These are phyloP conservation scores for Macrobrachium nipponense DNA, from an alignment of 1,140 invertebrate species.

Conservation along the genomic window DNA sequence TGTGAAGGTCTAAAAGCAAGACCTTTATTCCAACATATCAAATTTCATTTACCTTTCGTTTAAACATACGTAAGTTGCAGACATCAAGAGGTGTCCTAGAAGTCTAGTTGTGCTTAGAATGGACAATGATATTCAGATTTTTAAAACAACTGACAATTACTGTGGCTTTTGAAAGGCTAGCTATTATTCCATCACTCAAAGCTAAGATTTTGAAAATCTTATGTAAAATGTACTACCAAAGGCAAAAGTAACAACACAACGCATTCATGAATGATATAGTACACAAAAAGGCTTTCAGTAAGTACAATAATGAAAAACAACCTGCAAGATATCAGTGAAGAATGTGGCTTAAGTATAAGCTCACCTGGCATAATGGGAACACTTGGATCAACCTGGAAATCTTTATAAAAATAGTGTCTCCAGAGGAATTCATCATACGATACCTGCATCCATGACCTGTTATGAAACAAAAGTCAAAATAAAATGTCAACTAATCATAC, in stretches of 20 bases:
- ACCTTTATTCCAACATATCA: too few relatives aligned
- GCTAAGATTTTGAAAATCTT: too few relatives aligned
- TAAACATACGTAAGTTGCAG: too few relatives aligned
- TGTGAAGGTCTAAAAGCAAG: neutral
- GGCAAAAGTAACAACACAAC: too few relatives aligned
- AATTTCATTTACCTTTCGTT: too few relatives aligned
- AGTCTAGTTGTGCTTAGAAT: too few relatives aligned
- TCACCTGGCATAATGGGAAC: conserved; percentile 77
- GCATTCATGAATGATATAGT: neutral
- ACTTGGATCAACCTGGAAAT: conserved; percentile 76
- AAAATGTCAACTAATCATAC: neutral
- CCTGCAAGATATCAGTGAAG: conserved; percentile 61
- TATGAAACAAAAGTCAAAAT: conserved; percentile 65
- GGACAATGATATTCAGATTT: too few relatives aligned
- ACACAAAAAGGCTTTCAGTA: neutral
- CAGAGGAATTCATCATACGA: conserved; percentile 78
- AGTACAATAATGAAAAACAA: neutral
- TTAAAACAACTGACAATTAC: too few relatives aligned
- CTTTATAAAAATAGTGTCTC: conserved; percentile 76
- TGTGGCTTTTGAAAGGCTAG: too few relatives aligned
- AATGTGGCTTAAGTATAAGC: conserved; percentile 27
- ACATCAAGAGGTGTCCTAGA: too few relatives aligned
- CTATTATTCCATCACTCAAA: too few relatives aligned
- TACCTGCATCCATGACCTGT: conserved; percentile 75
- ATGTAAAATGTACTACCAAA: too few relatives aligned